Base-by-base conservation (phyloP, 2,888 invertebrate genomes). In the Caenorhabditis drosophilae region DNA sequence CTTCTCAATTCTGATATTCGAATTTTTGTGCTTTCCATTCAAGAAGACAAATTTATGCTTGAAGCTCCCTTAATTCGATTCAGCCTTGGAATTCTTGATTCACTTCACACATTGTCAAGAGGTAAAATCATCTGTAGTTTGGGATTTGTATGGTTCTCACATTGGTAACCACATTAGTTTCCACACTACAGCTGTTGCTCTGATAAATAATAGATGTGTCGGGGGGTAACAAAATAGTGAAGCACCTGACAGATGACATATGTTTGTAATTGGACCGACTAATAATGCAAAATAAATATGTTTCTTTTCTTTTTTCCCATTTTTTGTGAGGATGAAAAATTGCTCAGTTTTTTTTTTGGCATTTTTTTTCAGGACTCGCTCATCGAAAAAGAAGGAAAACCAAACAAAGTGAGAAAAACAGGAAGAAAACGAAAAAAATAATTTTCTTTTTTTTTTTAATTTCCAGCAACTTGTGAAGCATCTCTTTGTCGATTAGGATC, bases 401-500 rank as follows among this genome's bases (percentile, higher is more conserved):
- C 3, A 68, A 68, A 18, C 62, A 66, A 38, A 48, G 71, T 68
- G 36, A 46, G 51, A 41, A 6, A 25, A 38, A 15, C 16, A 23
- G 4, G 36, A 9, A 36, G 36, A 15, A 9, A 31, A 31, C 12
- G 11, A n/a, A 16, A 18, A 45, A n/a, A 15, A 22, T 6, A 16
- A 36, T 36, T 42, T 42, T 42, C 20, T 9, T 42, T n/a, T 18
- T n/a, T 42, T 45, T 23, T 23, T 23, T n/a, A 18, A 26, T 16
- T 48, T 76, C 53, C 72, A 75, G 76, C 62, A 0, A 49, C 59
- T 4, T 76, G 76, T 41, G 76, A 76, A 50, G 15, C 54, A 15
- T 59, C 52, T 16, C 47, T 70, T 7, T 76, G 76, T 38, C 74
- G 74, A 0, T 64, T 71, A 16, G 76, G 76, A 2, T 73, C 76